Evolutionary conservation across 2,888 invertebrate species (phyloP).

Genomic region (Anaspis maculata): DNA sequence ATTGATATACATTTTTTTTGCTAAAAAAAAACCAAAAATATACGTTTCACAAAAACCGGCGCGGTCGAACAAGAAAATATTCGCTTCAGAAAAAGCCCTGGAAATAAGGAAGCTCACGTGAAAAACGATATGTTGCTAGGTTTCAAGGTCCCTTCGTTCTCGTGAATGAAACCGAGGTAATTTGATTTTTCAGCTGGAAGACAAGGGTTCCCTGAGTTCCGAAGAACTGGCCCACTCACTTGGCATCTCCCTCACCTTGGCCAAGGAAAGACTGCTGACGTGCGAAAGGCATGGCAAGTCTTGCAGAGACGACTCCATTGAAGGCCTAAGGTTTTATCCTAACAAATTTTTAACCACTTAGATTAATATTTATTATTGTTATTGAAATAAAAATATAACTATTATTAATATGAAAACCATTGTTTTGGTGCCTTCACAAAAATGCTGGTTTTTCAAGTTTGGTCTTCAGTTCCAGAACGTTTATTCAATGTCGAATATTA

Average conservation of each 20-base stretch:
- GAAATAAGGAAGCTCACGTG: too few relatives aligned
- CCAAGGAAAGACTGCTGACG: conserved; percentile 79
- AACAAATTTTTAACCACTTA: conserved; percentile 74
- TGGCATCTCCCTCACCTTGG: conserved; percentile 80
- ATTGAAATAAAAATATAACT: conserved; percentile 29
- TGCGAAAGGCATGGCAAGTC: conserved; percentile 80
- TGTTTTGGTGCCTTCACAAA: background rate
- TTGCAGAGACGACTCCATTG: conserved; percentile 92
- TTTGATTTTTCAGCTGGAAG: conserved; percentile 50
- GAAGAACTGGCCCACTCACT: conserved; percentile 78
- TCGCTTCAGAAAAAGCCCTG: too few relatives aligned
- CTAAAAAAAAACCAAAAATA: too few relatives aligned
- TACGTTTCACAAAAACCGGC: too few relatives aligned
- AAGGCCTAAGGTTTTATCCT: conserved; percentile 90
- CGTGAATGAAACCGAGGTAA: too few relatives aligned
- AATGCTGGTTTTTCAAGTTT: background rate
- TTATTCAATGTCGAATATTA: too few relatives aligned
- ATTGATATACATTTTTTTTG: too few relatives aligned
- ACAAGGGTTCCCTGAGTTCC: conserved; percentile 66
- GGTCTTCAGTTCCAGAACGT: background rate
- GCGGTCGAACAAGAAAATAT: too few relatives aligned
- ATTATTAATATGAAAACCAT: background rate
- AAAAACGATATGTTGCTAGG: too few relatives aligned
- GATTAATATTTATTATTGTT: too few relatives aligned
- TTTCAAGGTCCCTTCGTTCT: conserved; percentile 3